Evolutionary conservation across 1,140 invertebrate genomes (phyloP).

Genomic region (Megathymus violae): DNA sequence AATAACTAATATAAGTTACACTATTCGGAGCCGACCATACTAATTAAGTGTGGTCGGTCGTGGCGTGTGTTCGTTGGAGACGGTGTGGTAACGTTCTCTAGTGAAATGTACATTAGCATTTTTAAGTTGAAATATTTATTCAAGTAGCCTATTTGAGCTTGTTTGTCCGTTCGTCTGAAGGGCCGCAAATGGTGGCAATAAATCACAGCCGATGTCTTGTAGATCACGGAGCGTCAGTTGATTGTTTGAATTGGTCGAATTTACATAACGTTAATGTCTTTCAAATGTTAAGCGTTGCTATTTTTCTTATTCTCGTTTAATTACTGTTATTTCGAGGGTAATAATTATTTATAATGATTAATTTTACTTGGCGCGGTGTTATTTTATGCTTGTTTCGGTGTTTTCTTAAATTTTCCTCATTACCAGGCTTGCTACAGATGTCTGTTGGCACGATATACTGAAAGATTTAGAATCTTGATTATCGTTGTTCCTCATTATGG

Average conservation of each 20-base stretch:
- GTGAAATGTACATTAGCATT: conserved; percentile 56
- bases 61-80: conserved; percentile 25
- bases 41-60: background rate
- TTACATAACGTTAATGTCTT: conserved; percentile 26
- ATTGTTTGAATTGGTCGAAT: conserved; percentile 30
- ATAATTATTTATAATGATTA: background rate
- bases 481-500: conserved; percentile 4
- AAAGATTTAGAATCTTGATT: conserved; percentile 7
- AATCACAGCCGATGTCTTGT: conserved; percentile 50
- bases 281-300: conserved; percentile 1
- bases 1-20: conserved; percentile 29
- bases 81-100: conserved; percentile 4
- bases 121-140: conserved; percentile 73
- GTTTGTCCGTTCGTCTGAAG: conserved; percentile 63
- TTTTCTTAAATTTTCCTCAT: conserved; percentile 7
- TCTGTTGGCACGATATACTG: background rate
- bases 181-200: conserved; percentile 55
- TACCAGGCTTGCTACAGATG: background rate
- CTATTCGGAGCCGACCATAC: conserved; percentile 31
- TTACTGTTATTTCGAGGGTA: conserved; percentile 7
- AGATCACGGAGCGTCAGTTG: conserved; percentile 18
- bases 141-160: conserved; percentile 71
- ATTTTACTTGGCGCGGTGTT: background rate
- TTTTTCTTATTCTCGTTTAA: background rate
- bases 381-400: conserved; percentile 2